These are phyloP conservation scores for Archocentrus centrarchus DNA, from an alignment of 2,113 vertebrate genomes.

Conservation along the genomic window DNA sequence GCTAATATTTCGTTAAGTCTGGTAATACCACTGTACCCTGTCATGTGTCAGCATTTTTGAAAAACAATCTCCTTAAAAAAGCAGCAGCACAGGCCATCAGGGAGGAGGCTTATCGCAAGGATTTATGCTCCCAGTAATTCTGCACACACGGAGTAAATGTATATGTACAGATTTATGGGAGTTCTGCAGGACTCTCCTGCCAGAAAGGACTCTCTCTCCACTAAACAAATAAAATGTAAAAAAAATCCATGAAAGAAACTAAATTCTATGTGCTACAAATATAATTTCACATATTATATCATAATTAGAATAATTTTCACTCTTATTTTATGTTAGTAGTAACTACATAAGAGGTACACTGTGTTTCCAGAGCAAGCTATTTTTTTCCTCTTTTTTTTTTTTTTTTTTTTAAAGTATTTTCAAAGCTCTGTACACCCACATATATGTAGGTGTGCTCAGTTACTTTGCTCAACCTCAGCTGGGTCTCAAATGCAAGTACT, in stretches of 20 bases:
- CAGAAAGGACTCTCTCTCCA: not conserved
- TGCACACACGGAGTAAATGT: constrained; percentile 41
- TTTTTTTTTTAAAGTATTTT: not conserved
- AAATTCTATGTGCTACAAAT: not conserved
- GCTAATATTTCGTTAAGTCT: constrained; percentile 3
- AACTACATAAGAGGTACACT: not conserved
- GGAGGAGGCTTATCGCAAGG: constrained; percentile 33
- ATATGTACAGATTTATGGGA: constrained; percentile 51
- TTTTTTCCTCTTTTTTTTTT: not conserved
- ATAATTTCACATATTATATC: not conserved
- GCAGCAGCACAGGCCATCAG: constrained; percentile 16
- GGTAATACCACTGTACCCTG: not conserved
- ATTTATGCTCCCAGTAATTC: constrained; percentile 46
- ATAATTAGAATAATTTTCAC: not conserved
- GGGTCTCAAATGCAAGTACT: not conserved
- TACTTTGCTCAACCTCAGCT: not conserved
- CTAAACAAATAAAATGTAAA: not conserved
- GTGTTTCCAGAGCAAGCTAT: not conserved
- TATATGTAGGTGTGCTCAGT: not conserved
- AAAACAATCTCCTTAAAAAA: constrained; percentile 34
- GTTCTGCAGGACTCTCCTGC: not conserved
- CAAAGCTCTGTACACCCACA: not conserved
- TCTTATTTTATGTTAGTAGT: not conserved
- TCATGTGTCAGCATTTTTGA: constrained; percentile 9
- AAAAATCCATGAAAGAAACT: constrained; percentile 12